Conservation (phyloP, 2,113 vertebrate species). For the Ictalurus furcatus region DNA sequence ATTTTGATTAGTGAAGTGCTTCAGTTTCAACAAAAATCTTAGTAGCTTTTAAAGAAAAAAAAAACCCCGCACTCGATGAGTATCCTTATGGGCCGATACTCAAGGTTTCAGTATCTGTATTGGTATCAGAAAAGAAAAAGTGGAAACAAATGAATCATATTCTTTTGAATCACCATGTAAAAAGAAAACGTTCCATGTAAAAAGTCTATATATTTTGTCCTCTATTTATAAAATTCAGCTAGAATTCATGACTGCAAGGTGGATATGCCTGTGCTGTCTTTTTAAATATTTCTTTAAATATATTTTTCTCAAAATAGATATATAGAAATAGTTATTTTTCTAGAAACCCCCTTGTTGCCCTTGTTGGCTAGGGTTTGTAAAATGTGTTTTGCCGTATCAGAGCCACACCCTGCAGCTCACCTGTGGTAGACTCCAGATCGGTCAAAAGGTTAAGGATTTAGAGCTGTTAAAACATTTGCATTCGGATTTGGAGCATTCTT, state of each 20-base stretch:
- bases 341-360: background rate
- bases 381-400: slow-evolving; percentile 1
- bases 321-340: background rate
- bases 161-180: background rate
- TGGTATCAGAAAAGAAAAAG: background rate
- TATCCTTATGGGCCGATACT: background rate
- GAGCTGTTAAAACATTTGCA: slow-evolving; percentile 15
- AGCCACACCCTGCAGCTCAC: slow-evolving; percentile 19
- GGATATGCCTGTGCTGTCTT: background rate
- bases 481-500: background rate
- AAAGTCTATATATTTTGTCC: background rate
- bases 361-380: background rate
- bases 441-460: slow-evolving; percentile 13
- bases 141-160: background rate
- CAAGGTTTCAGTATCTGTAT: background rate
- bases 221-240: background rate
- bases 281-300: background rate
- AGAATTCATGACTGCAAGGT: background rate
- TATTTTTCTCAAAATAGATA: background rate
- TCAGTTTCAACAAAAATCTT: background rate
- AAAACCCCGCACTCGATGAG: background rate
- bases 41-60: background rate
- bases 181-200: background rate
- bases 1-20: too few species aligned
- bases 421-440: background rate